phyloP scores from a whole-genome alignment of 2,888 invertebrate species.

The Anoplius nigerrimus region DNA sequence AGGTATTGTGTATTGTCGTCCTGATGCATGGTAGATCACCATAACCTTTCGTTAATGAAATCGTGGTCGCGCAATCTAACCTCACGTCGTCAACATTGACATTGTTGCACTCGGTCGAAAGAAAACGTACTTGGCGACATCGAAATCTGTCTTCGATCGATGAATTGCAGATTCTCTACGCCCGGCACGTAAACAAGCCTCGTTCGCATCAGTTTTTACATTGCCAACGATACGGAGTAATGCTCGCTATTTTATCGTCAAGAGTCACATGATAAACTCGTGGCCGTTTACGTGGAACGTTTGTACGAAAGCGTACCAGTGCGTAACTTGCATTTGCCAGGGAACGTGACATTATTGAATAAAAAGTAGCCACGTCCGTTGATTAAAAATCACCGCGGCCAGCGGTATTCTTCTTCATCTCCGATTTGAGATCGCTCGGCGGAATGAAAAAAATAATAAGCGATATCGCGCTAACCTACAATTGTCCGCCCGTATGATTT shows the following conservation, averaged over 20 bases:
- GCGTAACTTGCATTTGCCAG: neutral
- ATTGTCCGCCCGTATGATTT: too few relatives aligned
- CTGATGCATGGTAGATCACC: too few relatives aligned
- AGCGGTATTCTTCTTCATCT: too few relatives aligned
- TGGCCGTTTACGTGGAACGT: slow-evolving; percentile 37
- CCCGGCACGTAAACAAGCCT: slow-evolving; percentile 33
- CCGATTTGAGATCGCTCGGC: too few relatives aligned
- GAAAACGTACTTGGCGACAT: neutral
- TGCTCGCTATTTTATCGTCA: slow-evolving; percentile 52
- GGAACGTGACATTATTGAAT: slow-evolving; percentile 15
- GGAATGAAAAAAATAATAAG: too few relatives aligned
- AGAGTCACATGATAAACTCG: slow-evolving; percentile 59
- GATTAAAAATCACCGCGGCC: too few relatives aligned
- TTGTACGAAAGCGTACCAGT: neutral
- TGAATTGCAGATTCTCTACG: slow-evolving; percentile 32
- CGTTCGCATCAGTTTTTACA: slow-evolving; percentile 43
- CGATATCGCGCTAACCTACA: too few relatives aligned
- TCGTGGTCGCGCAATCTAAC: too few relatives aligned
- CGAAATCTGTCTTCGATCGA: neutral
- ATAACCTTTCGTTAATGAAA: too few relatives aligned
- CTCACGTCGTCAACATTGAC: neutral
- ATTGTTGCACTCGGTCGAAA: neutral
- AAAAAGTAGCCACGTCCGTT: slow-evolving; percentile 17
- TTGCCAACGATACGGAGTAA: slow-evolving; percentile 52
- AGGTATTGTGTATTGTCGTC: too few relatives aligned